Evolutionary conservation across 2,113 vertebrate genomes (phyloP), one percentile per base, ranked within the genome.

Genomic region (Arvicanthis niloticus): DNA sequence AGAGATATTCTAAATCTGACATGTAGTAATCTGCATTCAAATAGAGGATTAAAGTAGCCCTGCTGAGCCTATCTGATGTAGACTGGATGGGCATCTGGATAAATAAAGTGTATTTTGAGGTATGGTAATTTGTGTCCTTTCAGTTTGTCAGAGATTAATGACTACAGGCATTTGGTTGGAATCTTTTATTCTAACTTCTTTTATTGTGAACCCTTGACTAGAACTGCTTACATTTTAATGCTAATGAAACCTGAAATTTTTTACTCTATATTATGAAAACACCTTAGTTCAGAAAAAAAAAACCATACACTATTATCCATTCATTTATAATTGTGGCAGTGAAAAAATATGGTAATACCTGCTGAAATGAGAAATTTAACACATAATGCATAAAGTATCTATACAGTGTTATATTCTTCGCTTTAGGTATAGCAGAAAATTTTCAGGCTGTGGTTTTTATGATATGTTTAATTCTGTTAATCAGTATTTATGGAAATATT

Each of bases 71-170:
- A 4, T 88, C 65, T 90, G 10, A 6, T 42, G 22, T 70, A 31
- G 48, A 58, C 51, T 85, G 42, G 21, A 95, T 92, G 80, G 65
- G 75, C 51, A 73, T 75, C 78, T 45, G 87, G 75, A 97, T 94
- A 97, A 97, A 96, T 94, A 96, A 95, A 76, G 2, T 81, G 11
- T 89, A 91, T 96, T 96, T 96, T 88, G 56, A 98, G 45, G 80
- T 34, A 94, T 67, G 58, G 45, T 87, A 76, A 80, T 90, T 85
- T 94, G 94, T 93, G 67, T 92, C 40, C 37, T 96, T 96, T 95
- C 17, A 78, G 60, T 15, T 98, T 96, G 48, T 88, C 82, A 93
- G 80, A 95, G 88, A 97, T 91, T 95, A 97, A 96, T 92, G 72
- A 91, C 53, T 70, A 53, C 9, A 91, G 17, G 6, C n/a, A 73